Percentiles rank a stretch among this genome's conserved stretches.
Conservation (phyloP, 2,113 vertebrate species). For the Oncorhynchus nerka region DNA sequence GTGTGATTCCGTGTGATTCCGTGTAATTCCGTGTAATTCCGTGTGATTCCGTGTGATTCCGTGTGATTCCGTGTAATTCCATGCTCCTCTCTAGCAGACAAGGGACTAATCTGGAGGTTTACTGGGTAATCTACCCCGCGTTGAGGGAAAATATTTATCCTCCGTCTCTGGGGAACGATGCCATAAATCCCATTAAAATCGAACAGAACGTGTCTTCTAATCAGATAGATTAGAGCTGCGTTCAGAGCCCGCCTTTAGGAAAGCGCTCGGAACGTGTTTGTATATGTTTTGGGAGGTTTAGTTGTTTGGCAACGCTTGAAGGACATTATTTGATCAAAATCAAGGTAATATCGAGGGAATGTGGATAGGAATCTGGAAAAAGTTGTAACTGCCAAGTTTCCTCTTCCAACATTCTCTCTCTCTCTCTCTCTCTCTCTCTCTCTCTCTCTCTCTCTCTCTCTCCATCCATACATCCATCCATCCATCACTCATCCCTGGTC, state of each 20-base stretch:
- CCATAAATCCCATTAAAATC: slow-evolving; percentile 49
- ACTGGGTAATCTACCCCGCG: slow-evolving; percentile 42
- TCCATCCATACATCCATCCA: too few relatives aligned
- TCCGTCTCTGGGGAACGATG: slow-evolving; percentile 24
- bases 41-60: too few relatives aligned
- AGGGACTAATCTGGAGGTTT: slow-evolving; percentile 45
- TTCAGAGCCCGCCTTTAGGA: slow-evolving; percentile 20
- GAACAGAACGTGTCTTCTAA: slow-evolving; percentile 38
- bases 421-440: too few relatives aligned
- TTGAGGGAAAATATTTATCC: slow-evolving; percentile 44
- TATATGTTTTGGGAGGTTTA: slow-evolving; percentile 28
- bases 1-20: too few relatives aligned
- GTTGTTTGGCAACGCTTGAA: slow-evolving; percentile 64
- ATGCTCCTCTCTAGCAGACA: slow-evolving; percentile 39
- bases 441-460: too few relatives aligned
- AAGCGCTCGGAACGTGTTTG: slow-evolving; percentile 41
- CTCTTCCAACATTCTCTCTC: not conserved
- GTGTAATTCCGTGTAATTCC: too few relatives aligned
- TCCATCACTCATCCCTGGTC: not conserved
- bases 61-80: not conserved
- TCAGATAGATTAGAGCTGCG: slow-evolving; percentile 33
- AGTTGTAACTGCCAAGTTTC: slow-evolving; percentile 5
- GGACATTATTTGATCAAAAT: slow-evolving; percentile 29
- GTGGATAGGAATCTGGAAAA: slow-evolving; percentile 29
- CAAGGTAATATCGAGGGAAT: slow-evolving; percentile 10